These are phyloP conservation scores for Ceratosolen solmsi DNA, from an alignment of 1,140 invertebrate genomes.

Conservation along the genomic window DNA sequence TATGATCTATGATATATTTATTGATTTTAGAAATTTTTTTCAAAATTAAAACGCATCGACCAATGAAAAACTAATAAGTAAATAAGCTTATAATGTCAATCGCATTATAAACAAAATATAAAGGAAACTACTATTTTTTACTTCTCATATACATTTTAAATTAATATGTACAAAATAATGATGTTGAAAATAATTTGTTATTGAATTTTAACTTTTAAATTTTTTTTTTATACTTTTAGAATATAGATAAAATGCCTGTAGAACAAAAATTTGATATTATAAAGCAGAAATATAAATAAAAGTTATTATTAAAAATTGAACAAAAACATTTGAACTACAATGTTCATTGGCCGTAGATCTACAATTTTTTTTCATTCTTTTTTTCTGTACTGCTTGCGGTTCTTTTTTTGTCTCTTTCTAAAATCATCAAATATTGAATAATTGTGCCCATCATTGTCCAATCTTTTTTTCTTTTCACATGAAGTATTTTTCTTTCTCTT, in stretches of 20 bases:
- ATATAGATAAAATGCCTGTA: slow-evolving; percentile 41
- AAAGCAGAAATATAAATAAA: slow-evolving; percentile 44
- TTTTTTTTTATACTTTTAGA: slow-evolving; percentile 22
- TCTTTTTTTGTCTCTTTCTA: slow-evolving; percentile 64
- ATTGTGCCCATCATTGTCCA: slow-evolving; percentile 72
- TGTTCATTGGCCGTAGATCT: slow-evolving; percentile 60
- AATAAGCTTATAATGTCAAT: background rate
- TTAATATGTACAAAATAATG: background rate
- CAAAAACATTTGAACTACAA: slow-evolving; percentile 63
- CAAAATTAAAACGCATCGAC: background rate
- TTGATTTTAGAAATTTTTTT: background rate
- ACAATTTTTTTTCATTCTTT: slow-evolving; percentile 51
- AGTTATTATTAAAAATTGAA: slow-evolving; percentile 35
- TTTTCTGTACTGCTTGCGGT: slow-evolving; percentile 55
- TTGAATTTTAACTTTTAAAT: background rate
- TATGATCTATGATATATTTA: background rate
- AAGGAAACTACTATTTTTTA: background rate
- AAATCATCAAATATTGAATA: slow-evolving; percentile 69
- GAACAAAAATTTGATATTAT: slow-evolving; percentile 41
- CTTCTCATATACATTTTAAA: background rate
- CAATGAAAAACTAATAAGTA: too few species aligned
- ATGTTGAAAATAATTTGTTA: background rate
- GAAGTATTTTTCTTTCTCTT: slow-evolving; percentile 68
- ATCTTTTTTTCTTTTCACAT: slow-evolving; percentile 72
- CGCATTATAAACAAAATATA: background rate